phyloP scores from a whole-genome alignment of 1,140 invertebrate genomes.

The Druon quercuslanigerum region DNA sequence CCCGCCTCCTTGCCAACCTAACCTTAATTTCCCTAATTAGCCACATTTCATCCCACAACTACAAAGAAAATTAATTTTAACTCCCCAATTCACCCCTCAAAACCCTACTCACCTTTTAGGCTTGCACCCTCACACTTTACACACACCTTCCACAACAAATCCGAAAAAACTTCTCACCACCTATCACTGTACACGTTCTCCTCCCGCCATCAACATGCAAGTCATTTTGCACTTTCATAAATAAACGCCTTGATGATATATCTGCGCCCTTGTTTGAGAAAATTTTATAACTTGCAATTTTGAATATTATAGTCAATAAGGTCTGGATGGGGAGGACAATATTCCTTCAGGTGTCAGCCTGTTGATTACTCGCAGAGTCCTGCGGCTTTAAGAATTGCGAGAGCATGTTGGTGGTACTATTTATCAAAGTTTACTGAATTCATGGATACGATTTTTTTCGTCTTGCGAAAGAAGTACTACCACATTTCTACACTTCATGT shows the following conservation, averaged over 20 bases:
- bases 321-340: constrained; percentile 84
- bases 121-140: too few species aligned
- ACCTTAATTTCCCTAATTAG: too few species aligned
- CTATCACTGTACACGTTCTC: too few species aligned
- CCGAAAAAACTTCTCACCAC: too few species aligned
- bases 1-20: too few species aligned
- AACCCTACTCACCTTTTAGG: too few species aligned
- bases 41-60: too few species aligned
- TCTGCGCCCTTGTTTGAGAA: background rate
- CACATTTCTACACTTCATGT: constrained; percentile 93
- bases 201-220: too few species aligned
- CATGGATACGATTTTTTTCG: constrained; percentile 91
- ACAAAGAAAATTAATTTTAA: too few species aligned
- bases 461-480: constrained; percentile 88
- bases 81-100: too few species aligned
- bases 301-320: constrained; percentile 77
- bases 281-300: constrained; percentile 47
- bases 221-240: background rate
- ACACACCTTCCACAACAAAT: too few species aligned
- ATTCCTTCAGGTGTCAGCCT: constrained; percentile 92
- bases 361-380: constrained; percentile 89
- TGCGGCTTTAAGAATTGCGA: constrained; percentile 86
- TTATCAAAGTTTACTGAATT: constrained; percentile 92
- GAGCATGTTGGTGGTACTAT: constrained; percentile 91
- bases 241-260: background rate